These are phyloP conservation scores for Barnardius zonarius DNA, from an alignment of 2,113 vertebrate genomes.

Conservation along the genomic window DNA sequence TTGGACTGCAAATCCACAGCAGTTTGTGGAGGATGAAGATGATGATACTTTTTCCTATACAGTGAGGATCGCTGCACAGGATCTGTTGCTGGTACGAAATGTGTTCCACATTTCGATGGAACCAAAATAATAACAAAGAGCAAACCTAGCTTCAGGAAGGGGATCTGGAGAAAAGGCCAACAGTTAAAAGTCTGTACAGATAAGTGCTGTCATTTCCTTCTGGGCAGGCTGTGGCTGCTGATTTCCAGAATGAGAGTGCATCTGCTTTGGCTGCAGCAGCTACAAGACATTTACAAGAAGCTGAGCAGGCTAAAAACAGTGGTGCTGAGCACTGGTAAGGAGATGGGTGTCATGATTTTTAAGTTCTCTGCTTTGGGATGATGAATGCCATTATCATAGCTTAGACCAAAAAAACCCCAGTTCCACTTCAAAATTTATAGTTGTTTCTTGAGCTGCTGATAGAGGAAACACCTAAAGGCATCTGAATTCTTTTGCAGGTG, in stretches of 20 bases:
- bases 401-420: not conserved
- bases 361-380: not conserved
- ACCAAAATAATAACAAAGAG: not conserved
- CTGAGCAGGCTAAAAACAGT: conserved; percentile 86
- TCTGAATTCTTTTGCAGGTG: conserved; percentile 79
- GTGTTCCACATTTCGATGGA: not conserved
- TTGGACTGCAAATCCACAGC: conserved; percentile 96
- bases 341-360: not conserved
- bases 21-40: conserved; percentile 98
- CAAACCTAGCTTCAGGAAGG: not conserved
- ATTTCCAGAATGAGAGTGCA: conserved; percentile 98
- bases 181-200: not conserved
- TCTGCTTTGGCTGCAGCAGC: conserved; percentile 92
- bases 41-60: conserved; percentile 98
- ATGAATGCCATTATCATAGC: not conserved
- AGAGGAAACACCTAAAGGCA: not conserved
- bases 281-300: conserved; percentile 93
- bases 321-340: conserved; percentile 91
- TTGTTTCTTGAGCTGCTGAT: not conserved
- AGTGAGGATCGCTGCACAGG: conserved; percentile 95
- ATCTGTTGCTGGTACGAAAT: conserved; percentile 88
- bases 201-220: not conserved
- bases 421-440: not conserved
- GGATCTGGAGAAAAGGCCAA: not conserved
- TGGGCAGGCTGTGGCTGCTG: conserved; percentile 89